Evolutionary conservation across 2,113 vertebrate species (phyloP).

Genomic region (Cygnus buccinator): DNA sequence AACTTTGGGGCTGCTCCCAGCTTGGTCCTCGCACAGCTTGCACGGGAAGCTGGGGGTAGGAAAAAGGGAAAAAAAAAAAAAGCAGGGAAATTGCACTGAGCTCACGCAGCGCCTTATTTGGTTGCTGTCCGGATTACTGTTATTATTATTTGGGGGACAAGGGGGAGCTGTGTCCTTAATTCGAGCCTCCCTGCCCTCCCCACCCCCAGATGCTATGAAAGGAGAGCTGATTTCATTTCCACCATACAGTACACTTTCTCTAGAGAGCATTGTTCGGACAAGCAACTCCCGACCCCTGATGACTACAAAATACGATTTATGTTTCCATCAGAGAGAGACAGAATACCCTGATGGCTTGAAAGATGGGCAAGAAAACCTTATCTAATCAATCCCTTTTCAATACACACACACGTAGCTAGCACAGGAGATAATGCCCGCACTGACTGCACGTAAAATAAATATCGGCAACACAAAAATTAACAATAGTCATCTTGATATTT

Average conservation of each 20-base stretch:
- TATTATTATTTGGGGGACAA: conserved; percentile 48
- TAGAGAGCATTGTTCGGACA: conserved; percentile 70
- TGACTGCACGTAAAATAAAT: conserved; percentile 1
- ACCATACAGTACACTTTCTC: conserved; percentile 62
- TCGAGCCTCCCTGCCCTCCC: conserved; percentile 27
- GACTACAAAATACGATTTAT: conserved; percentile 64
- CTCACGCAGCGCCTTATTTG: conserved; percentile 5
- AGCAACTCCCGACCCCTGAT: conserved; percentile 57
- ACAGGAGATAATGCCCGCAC: conserved; percentile 17
- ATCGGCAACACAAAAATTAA: conserved; percentile 17
- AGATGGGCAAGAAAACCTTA: conserved; percentile 9
- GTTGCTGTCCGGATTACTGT: conserved; percentile 31
- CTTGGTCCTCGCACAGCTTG: background rate
- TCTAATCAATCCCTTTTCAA: conserved; percentile 27
- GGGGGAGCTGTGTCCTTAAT: conserved; percentile 56
- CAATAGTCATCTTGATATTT: background rate
- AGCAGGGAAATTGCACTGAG: background rate
- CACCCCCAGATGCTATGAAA: conserved; percentile 29
- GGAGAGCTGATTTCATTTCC: conserved; percentile 53
- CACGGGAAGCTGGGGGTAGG: background rate
- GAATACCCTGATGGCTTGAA: conserved; percentile 49
- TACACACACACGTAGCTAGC: background rate
- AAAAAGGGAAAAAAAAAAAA: too few species aligned
- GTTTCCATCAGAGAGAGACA: conserved; percentile 51
- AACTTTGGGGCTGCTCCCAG: background rate